A percentile compares a stretch with the other conserved stretches of the same genome.
Conservation (phyloP, 2,113 vertebrate genomes). For the Abramis brama region DNA sequence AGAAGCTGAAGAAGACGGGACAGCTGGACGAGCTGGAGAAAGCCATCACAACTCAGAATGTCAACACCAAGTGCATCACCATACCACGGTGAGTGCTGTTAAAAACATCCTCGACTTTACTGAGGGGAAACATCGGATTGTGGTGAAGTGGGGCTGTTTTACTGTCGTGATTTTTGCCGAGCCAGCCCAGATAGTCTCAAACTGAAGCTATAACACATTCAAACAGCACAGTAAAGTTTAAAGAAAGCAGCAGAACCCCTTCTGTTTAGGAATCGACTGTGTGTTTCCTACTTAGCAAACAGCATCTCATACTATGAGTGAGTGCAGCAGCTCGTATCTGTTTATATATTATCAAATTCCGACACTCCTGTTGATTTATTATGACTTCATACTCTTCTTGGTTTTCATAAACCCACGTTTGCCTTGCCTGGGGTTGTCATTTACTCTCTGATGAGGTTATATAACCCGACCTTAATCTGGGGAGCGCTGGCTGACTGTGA, state of each 20-base stretch:
- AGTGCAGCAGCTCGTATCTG: background rate
- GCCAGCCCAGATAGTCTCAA: background rate
- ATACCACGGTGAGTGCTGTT: slow-evolving; percentile 86
- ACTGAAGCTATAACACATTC: background rate
- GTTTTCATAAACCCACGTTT: background rate
- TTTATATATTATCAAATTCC: background rate
- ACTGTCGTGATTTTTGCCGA: background rate
- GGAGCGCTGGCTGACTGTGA: slow-evolving; percentile 58
- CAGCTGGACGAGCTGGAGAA: slow-evolving; percentile 98
- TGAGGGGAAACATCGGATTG: background rate
- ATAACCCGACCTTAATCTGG: slow-evolving; percentile 79
- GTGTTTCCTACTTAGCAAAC: background rate
- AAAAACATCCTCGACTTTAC: background rate
- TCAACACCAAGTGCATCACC: slow-evolving; percentile 98
- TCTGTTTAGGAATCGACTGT: background rate
- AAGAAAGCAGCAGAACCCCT: background rate
- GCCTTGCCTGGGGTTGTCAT: slow-evolving; percentile 21
- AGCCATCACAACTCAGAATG: slow-evolving; percentile 96
- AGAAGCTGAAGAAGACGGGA: slow-evolving; percentile 98
- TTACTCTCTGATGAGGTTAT: slow-evolving; percentile 66
- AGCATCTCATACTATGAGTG: background rate
- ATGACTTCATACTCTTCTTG: background rate
- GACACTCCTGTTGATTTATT: slow-evolving; percentile 1
- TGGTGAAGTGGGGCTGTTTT: background rate
- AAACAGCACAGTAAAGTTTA: background rate